Percentiles rank a stretch among this genome's conserved stretches.
Evolutionary conservation across 2,113 vertebrate genomes (phyloP).

Genomic region (Melanostigma gelatinosum): DNA sequence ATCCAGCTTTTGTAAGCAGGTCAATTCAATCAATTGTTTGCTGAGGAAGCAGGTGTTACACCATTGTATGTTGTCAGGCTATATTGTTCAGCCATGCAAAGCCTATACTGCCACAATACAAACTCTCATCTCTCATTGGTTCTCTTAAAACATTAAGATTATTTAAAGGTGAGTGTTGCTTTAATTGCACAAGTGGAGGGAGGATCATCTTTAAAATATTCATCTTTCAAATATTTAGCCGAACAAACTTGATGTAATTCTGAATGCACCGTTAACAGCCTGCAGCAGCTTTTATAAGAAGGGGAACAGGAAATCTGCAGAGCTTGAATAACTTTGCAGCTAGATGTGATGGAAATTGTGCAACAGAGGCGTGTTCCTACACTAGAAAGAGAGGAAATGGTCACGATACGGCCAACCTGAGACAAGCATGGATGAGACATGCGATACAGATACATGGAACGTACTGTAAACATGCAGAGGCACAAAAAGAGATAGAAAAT

Average conservation of each 20-base stretch:
- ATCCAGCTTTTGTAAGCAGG: not conserved
- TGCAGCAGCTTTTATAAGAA: conserved; percentile 22
- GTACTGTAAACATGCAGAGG: not conserved
- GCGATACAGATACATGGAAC: not conserved
- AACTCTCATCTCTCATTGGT: not conserved
- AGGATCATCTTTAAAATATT: not conserved
- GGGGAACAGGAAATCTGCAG: conserved; percentile 66
- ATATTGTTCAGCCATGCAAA: conserved; percentile 30
- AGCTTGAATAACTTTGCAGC: conserved; percentile 38
- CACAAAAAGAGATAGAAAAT: not conserved
- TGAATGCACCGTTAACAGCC: not conserved
- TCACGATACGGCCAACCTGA: not conserved
- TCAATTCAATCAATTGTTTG: conserved; percentile 43
- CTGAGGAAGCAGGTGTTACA: conserved; percentile 73
- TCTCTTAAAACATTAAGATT: not conserved
- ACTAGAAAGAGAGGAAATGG: not conserved
- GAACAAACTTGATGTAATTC: not conserved
- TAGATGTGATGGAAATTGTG: conserved; percentile 20
- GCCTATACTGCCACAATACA: not conserved
- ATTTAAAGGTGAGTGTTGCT: not conserved
- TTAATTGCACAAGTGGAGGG: not conserved
- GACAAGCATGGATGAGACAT: not conserved
- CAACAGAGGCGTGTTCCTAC: not conserved
- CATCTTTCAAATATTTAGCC: not conserved
- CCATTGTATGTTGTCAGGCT: conserved; percentile 48